A percentile compares a stretch with the other conserved stretches of the same genome.
Evolutionary conservation across 2,113 vertebrate genomes (phyloP).

Genomic region (Cebus imitator): DNA sequence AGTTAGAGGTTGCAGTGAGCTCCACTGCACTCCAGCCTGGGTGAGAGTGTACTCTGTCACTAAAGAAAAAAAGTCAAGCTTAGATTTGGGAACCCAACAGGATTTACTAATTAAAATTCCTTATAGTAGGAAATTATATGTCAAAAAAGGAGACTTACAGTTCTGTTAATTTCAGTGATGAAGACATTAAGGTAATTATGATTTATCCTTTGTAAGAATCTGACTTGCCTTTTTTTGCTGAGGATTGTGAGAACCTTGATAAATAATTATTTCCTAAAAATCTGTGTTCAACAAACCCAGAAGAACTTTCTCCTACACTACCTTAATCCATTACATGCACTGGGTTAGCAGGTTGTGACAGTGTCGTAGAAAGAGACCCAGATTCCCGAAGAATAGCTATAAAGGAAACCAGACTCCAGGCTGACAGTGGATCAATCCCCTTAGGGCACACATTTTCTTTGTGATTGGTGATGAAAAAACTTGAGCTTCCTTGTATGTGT

Average conservation of each 20-base stretch:
- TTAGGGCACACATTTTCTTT: constrained; percentile 17
- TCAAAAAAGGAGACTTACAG: neutral
- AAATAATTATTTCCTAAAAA: constrained; percentile 45
- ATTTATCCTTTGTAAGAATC: neutral
- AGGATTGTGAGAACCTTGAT: neutral
- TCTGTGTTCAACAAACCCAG: neutral
- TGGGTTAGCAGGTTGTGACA: constrained; percentile 5
- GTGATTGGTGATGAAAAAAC: constrained; percentile 6
- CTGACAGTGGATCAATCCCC: constrained; percentile 31
- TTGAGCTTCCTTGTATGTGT: neutral
- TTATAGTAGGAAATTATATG: neutral
- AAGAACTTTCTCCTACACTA: constrained; percentile 1
- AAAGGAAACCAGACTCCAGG: constrained; percentile 30
- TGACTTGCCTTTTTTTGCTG: neutral
- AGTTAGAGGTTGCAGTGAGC: neutral
- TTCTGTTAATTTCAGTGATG: constrained; percentile 7
- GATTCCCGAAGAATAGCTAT: neutral
- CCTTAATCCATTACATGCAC: neutral
- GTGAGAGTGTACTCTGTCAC: neutral
- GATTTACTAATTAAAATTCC: constrained; percentile 47
- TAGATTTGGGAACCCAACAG: neutral
- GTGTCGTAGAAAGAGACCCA: constrained; percentile 54
- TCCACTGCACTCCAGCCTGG: neutral
- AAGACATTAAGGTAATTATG: neutral
- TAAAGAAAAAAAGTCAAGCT: neutral